Percentiles rank a stretch among this genome's conserved stretches.
These are phyloP conservation scores for Oreortyx pictus DNA, from an alignment of 2,797 vertebrate species.

Conservation along the genomic window DNA sequence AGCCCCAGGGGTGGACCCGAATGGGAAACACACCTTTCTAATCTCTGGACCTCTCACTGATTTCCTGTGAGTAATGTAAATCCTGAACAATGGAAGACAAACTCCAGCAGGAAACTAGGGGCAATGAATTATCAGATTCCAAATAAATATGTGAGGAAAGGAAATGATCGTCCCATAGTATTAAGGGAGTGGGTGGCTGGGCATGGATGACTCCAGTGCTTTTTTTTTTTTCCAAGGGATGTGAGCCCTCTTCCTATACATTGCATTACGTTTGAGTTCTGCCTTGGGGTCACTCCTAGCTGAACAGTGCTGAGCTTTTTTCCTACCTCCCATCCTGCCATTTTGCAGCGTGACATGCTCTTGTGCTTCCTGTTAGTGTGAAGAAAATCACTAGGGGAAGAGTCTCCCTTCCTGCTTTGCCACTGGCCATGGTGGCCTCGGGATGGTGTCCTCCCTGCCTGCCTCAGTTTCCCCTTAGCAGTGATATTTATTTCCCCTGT, in stretches of 20 bases:
- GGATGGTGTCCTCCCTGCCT: not conserved
- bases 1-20: not conserved
- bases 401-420: not conserved
- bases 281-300: not conserved
- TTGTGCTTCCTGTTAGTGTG: not conserved
- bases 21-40: slow-evolving; percentile 68
- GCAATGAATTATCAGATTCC: slow-evolving; percentile 60
- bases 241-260: slow-evolving; percentile 39
- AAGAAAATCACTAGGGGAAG: not conserved
- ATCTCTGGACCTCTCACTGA: slow-evolving; percentile 46
- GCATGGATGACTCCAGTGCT: not conserved
- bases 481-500: not conserved
- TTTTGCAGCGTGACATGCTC: not conserved
- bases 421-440: not conserved
- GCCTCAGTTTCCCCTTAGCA: not conserved
- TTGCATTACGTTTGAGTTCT: not conserved
- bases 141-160: slow-evolving; percentile 58
- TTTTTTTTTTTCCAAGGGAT: slow-evolving; percentile 20
- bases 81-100: slow-evolving; percentile 67
- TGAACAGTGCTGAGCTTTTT: not conserved
- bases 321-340: not conserved
- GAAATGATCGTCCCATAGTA: slow-evolving; percentile 30
- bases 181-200: not conserved
- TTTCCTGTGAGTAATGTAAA: slow-evolving; percentile 72
- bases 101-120: slow-evolving; percentile 62